Evolutionary conservation across 1,140 invertebrate species (phyloP).

Genomic region (Rhopalosiphum maidis): DNA sequence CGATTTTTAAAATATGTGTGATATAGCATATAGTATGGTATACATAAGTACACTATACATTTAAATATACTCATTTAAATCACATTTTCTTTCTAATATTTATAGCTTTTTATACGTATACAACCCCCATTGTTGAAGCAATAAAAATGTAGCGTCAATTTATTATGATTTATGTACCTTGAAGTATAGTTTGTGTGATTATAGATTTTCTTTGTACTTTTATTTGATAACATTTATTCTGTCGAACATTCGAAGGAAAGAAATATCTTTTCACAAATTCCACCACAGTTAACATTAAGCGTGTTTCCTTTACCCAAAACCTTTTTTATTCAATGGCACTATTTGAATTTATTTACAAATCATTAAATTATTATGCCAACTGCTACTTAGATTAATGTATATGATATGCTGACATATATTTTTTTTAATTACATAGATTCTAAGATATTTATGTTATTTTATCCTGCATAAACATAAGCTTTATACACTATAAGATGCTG

Average conservation of each 20-base stretch:
- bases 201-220: background rate
- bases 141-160: background rate
- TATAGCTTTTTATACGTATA: background rate
- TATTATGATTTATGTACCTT: slow-evolving; percentile 8
- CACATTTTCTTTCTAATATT: background rate
- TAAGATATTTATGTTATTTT: too few species aligned
- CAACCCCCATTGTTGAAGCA: background rate
- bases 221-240: background rate
- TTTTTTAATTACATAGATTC: too few species aligned
- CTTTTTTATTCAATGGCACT: background rate
- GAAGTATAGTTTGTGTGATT: background rate
- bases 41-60: background rate
- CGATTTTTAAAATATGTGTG: background rate
- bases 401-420: too few species aligned
- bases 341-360: background rate
- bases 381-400: background rate
- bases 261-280: background rate
- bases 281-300: background rate
- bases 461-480: too few species aligned
- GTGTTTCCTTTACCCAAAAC: background rate
- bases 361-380: background rate
- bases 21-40: background rate
- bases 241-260: background rate
- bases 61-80: background rate
- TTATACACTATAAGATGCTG: too few species aligned